These are phyloP conservation scores for Periplaneta americana DNA, from an alignment of 1,140 invertebrate species.

Conservation along the genomic window DNA sequence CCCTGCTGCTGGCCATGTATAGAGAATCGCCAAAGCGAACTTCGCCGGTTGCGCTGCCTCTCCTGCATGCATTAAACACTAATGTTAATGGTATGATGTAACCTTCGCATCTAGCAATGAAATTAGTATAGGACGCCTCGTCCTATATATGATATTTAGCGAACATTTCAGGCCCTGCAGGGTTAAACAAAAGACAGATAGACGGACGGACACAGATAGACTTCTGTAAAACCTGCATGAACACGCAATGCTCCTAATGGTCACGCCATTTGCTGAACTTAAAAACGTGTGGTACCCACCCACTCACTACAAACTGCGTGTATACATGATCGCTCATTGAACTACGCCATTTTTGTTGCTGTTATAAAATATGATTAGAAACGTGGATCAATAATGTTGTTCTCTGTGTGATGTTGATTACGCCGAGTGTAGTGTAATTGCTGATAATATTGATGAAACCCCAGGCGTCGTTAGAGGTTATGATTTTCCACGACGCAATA, in stretches of 20 bases:
- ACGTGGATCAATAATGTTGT: neutral
- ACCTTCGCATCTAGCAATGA: neutral
- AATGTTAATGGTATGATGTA: conserved; percentile 11
- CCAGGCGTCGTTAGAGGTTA: neutral
- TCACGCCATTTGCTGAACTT: neutral
- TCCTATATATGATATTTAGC: conserved; percentile 4
- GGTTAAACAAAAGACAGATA: conserved; percentile 6
- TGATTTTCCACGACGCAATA: neutral
- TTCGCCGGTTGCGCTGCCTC: neutral
- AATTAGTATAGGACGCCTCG: conserved; percentile 3
- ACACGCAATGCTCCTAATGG: neutral
- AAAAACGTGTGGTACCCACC: neutral
- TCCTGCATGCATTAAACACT: conserved; percentile 9
- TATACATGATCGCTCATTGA: neutral
- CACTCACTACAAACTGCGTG: neutral
- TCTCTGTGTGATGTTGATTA: no score
- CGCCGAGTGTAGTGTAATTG: no score
- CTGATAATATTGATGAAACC: neutral
- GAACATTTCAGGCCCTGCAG: conserved; percentile 7
- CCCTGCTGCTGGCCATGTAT: neutral
- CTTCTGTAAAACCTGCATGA: neutral
- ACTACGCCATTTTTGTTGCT: neutral
- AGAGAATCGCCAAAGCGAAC: conserved; percentile 6
- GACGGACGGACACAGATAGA: neutral
- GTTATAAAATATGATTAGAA: neutral